A percentile compares a stretch with the other conserved stretches of the same genome.
These are phyloP conservation scores for Leucoma salicis DNA, from an alignment of 2,888 invertebrate species.

Conservation along the genomic window DNA sequence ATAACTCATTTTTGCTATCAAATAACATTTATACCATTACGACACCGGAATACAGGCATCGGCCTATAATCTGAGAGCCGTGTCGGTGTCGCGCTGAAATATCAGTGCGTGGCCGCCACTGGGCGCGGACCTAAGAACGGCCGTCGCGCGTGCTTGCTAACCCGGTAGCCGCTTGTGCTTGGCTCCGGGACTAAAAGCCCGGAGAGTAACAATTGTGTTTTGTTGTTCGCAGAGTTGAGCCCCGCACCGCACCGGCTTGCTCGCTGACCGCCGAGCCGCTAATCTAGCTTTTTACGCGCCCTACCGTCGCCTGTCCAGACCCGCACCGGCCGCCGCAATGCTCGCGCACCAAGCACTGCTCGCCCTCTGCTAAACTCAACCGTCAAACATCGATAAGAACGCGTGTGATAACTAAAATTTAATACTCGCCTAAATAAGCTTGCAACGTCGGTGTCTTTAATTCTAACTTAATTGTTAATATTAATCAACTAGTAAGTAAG, in stretches of 20 bases:
- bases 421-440: constrained; percentile 80
- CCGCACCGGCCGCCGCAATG: constrained; percentile 75
- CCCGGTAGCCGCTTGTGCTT: constrained; percentile 81
- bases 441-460: constrained; percentile 80
- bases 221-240: constrained; percentile 83
- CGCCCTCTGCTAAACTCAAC: constrained; percentile 79
- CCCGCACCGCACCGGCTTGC: constrained; percentile 80
- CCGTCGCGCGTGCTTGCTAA: constrained; percentile 72
- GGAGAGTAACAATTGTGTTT: constrained; percentile 81
- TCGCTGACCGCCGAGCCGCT: constrained; percentile 81
- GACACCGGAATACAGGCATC: constrained; percentile 41
- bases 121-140: constrained; percentile 60
- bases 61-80: constrained; percentile 44
- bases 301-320: constrained; percentile 73
- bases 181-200: constrained; percentile 74
- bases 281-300: constrained; percentile 80
- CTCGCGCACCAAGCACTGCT: constrained; percentile 79
- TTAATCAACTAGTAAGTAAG: constrained; percentile 65
- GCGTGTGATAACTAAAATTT: constrained; percentile 79
- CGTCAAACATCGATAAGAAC: constrained; percentile 79
- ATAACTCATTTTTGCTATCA: constrained; percentile 50
- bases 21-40: constrained; percentile 52
- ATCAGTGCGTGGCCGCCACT: constrained; percentile 18
- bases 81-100: constrained; percentile 14
- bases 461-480: constrained; percentile 75